Evolutionary conservation across 2,888 invertebrate species (phyloP).

Genomic region (Ophion slaviceki): DNA sequence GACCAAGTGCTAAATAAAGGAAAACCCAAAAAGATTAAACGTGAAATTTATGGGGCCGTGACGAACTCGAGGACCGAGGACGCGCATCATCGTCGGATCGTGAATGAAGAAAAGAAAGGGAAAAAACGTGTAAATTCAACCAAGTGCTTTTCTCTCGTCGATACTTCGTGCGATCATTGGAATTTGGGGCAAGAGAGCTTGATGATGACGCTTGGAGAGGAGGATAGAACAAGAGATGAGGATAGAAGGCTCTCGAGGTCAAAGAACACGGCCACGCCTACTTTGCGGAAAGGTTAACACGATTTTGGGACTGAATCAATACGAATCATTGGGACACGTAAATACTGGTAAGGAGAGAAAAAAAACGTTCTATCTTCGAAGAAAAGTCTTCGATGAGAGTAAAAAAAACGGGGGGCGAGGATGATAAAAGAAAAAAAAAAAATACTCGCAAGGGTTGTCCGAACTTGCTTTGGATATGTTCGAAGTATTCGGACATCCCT

Average conservation of each 20-base stretch:
- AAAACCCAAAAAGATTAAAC: conserved; percentile 15
- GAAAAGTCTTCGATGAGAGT: conserved; percentile 21
- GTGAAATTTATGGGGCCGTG: conserved; percentile 35
- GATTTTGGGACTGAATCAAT: conserved; percentile 14
- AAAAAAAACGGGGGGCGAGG: background rate
- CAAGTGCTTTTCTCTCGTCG: conserved; percentile 2
- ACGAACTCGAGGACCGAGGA: conserved; percentile 57
- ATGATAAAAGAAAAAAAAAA: conserved; percentile 15
- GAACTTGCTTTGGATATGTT: background rate
- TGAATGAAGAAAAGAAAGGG: conserved; percentile 17
- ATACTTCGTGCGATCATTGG: background rate
- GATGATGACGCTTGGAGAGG: conserved; percentile 8
- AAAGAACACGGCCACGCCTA: conserved; percentile 43
- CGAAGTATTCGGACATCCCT: background rate
- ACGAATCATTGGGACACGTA: conserved; percentile 29
- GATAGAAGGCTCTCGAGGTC: conserved; percentile 42
- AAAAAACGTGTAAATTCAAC: conserved; percentile 9
- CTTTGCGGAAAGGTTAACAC: conserved; percentile 33
- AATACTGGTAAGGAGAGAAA: conserved; percentile 42
- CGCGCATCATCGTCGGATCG: conserved; percentile 5
- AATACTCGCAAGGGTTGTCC: conserved; percentile 10
- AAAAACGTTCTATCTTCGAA: conserved; percentile 26
- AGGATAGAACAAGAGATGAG: background rate
- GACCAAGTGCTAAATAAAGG: background rate
- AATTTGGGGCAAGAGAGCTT: conserved; percentile 6